phyloP scores from a whole-genome alignment of 1,140 invertebrate species.

The Tetramorium simillimum region DNA sequence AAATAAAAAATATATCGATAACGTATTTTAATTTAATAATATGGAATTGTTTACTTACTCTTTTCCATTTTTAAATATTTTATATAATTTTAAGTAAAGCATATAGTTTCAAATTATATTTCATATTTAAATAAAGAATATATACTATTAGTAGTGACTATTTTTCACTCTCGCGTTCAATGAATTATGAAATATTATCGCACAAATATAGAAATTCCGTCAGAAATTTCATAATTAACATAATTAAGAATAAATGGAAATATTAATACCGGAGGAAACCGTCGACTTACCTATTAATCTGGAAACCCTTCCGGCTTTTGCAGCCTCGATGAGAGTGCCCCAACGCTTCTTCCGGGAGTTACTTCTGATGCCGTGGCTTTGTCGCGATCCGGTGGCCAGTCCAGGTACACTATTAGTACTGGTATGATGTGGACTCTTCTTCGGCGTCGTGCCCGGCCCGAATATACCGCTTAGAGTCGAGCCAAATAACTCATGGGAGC shows the following conservation, averaged over 20 bases:
- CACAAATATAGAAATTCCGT: background rate
- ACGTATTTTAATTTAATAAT: background rate
- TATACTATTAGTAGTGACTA: background rate
- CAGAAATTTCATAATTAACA: background rate
- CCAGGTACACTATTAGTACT: constrained; percentile 87
- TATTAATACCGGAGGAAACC: background rate
- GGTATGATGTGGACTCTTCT: constrained; percentile 88
- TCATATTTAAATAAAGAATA: background rate
- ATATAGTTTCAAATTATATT: background rate
- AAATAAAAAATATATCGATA: background rate
- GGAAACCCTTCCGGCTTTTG: constrained; percentile 91
- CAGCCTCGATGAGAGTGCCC: constrained; percentile 94
- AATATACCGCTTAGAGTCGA: constrained; percentile 84
- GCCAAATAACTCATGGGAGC: constrained; percentile 83
- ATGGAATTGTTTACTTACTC: background rate
- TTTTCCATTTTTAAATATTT: background rate
- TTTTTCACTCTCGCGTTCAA: background rate
- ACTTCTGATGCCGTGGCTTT: constrained; percentile 67
- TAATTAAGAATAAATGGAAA: background rate
- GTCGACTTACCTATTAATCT: constrained; percentile 89
- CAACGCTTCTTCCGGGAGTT: constrained; percentile 84
- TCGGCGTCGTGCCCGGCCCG: constrained; percentile 76
- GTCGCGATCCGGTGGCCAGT: constrained; percentile 79
- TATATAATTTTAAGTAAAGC: background rate
- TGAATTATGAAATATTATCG: background rate